phyloP scores from a whole-genome alignment of 2,888 invertebrate genomes.

The Incurvaria masculella region DNA sequence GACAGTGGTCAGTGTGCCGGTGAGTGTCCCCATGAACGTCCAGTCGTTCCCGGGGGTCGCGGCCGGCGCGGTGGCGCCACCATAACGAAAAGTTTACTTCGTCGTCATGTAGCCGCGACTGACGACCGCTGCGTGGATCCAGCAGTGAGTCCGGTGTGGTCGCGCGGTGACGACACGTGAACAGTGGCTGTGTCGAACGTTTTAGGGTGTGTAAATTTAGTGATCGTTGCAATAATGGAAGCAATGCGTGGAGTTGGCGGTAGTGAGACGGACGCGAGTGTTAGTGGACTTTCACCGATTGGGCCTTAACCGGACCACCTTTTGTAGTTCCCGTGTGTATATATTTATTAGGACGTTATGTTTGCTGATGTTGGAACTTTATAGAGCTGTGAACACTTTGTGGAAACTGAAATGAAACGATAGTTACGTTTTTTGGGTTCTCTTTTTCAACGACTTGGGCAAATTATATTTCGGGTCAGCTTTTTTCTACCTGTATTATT shows the following conservation, averaged over 20 bases:
- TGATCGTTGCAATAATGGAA: background rate
- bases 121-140: slow-evolving; percentile 15
- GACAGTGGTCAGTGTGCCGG: slow-evolving; percentile 14
- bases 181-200: background rate
- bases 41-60: slow-evolving; percentile 16
- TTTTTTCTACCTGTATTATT: no score
- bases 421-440: background rate
- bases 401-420: background rate
- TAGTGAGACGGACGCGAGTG: no score
- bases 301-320: background rate
- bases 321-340: background rate
- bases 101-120: slow-evolving; percentile 33
- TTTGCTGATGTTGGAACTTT: background rate
- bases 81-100: slow-evolving; percentile 41
- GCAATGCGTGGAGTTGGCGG: no score
- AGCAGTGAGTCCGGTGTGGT: slow-evolving; percentile 1
- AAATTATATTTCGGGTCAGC: background rate
- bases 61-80: slow-evolving; percentile 20
- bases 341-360: background rate
- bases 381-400: background rate
- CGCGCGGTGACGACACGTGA: no score
- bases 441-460: background rate
- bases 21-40: slow-evolving; percentile 5
- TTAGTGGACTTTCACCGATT: background rate
- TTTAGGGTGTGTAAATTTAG: background rate